Percentiles rank a stretch among this genome's conserved stretches.
phyloP scores from a whole-genome alignment of 2,797 vertebrate genomes.

The Poeciliopsis turneri region DNA sequence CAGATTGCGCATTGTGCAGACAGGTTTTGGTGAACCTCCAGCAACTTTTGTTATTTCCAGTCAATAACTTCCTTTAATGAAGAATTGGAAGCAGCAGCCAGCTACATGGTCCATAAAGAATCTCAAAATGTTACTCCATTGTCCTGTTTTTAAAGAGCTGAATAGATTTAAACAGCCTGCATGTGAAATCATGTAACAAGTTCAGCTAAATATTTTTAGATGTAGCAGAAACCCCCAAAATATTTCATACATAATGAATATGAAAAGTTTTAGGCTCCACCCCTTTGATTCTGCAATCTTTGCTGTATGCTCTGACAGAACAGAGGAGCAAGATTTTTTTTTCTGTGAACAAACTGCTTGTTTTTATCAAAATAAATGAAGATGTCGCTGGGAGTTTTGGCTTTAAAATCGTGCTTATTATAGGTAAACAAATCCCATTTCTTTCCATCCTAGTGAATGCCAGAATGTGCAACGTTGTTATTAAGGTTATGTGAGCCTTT shows the following conservation, averaged over 20 bases:
- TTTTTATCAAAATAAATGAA: background rate
- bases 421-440: background rate
- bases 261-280: background rate
- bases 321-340: background rate
- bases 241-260: background rate
- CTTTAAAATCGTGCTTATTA: background rate
- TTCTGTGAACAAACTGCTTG: background rate
- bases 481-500: background rate
- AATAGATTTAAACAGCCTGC: background rate
- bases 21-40: background rate
- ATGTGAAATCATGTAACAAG: background rate
- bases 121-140: background rate
- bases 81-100: too few relatives aligned
- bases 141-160: background rate
- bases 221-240: background rate
- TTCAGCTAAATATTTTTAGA: background rate
- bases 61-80: background rate
- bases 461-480: background rate
- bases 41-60: background rate
- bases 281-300: background rate
- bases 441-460: background rate
- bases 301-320: background rate
- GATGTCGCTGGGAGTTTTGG: background rate
- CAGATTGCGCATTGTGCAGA: background rate
- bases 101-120: background rate